These are phyloP conservation scores for Pomacea canaliculata DNA, from an alignment of 2,888 invertebrate genomes.

Conservation along the genomic window DNA sequence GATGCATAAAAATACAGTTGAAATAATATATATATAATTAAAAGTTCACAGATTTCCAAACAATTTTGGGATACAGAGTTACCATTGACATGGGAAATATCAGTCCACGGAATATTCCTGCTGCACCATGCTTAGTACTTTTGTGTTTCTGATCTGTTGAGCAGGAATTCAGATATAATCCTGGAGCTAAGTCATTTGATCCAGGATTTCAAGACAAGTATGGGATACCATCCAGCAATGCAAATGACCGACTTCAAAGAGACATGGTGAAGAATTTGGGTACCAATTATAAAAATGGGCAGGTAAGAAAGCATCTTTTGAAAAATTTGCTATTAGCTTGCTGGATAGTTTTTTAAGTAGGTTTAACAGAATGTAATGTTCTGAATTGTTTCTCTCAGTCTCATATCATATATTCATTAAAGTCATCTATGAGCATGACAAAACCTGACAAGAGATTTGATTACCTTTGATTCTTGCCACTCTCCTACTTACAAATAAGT, in stretches of 20 bases:
- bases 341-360: neutral
- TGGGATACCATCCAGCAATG: conserved; percentile 11
- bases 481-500: no score
- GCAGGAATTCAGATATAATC: conserved; percentile 32
- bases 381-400: neutral
- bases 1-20: no score
- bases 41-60: no score
- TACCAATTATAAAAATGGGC: conserved; percentile 31
- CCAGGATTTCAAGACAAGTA: conserved; percentile 24
- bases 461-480: no score
- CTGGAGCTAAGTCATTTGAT: conserved; percentile 28
- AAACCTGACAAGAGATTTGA: no score
- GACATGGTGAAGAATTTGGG: conserved; percentile 25
- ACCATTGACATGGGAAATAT: no score
- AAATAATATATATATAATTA: no score
- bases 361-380: neutral
- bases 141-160: neutral
- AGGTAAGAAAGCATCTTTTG: conserved; percentile 16
- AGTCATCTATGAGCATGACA: no score
- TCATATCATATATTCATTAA: neutral
- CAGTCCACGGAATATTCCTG: no score
- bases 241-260: conserved; percentile 13
- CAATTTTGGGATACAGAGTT: no score
- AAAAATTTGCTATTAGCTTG: neutral
- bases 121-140: neutral